Evolutionary conservation across 2,797 vertebrate species (phyloP).

Genomic region (Furcifer pardalis): DNA sequence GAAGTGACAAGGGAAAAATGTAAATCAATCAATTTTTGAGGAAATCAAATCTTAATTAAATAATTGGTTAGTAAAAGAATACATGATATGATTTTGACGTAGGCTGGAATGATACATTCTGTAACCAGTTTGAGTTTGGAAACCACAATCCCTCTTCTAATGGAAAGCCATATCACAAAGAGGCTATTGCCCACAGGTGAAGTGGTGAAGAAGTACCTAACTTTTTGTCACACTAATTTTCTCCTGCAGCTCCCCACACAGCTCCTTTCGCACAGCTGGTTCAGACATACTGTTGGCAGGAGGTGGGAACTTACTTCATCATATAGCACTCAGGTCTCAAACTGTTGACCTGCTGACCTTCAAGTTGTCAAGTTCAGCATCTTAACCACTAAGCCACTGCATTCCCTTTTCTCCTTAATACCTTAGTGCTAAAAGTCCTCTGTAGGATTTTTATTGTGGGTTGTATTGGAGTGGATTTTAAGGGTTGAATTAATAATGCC

Average conservation of each 20-base stretch:
- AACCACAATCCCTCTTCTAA: background rate
- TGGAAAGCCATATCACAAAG: no score
- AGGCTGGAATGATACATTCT: background rate
- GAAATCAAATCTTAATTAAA: background rate
- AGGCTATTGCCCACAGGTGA: background rate
- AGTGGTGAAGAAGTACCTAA: background rate
- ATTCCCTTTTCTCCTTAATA: background rate
- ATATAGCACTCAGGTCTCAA: background rate
- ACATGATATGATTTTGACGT: background rate
- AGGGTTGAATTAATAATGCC: background rate
- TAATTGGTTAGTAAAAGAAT: background rate
- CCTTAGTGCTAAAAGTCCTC: background rate
- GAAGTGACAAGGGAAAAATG: background rate
- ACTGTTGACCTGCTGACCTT: background rate
- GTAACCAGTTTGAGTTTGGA: background rate
- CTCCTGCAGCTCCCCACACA: background rate
- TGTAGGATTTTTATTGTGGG: background rate
- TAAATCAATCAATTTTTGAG: conserved; percentile 5
- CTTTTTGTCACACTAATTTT: background rate
- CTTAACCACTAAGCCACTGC: no score
- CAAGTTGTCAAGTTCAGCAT: no score
- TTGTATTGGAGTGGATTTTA: background rate
- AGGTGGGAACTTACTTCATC: background rate
- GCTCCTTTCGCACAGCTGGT: background rate
- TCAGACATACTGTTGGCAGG: background rate